Evolutionary conservation across 2,113 vertebrate species (phyloP), one percentile per base, ranked within the genome.

Genomic region (Oryzias melastigma): DNA sequence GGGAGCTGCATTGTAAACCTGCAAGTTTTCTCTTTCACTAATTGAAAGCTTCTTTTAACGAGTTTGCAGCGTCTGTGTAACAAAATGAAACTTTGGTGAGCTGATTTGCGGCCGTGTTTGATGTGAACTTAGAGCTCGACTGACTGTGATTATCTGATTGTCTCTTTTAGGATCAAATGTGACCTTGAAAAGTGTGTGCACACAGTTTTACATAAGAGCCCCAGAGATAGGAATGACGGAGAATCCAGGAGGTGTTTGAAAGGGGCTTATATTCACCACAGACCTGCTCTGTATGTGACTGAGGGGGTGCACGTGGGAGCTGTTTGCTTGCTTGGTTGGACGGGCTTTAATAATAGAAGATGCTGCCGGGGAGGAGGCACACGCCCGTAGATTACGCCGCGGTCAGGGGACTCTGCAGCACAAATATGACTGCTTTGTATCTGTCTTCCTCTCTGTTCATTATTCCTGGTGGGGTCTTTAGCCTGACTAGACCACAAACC

Each of bases 341-440:
- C 59, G 49, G 41, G 50, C 69, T 80, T 85, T 51, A 84, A 82
- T 88, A 85, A 88, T 88, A 86, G 72, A 83, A 54, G 56, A 68
- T 41, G 45, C 56, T 83, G 69, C 57, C 60, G 63, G 64, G 48
- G 19, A 58, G 75, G 52, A 74, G 57, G 63, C 41, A 22, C 55
- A 62, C 65, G 58, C 62, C 66, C 61, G 76, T 63, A 73, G 71
- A 73, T 70, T 60, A 55, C n/a, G 53, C 49, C 62, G 53, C 50
- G 46, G 47, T 49, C 24, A 18, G 52, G 60, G 64, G 47, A 58
- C 57, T 58, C 52, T 67, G 58, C 25, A 59, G 52, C 58, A 66
- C 17, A 50, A 14, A 49, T 65, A 42, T 35, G 45, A 48, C 15
- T 63, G 62, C n/a, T 17, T 35, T 58, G 15, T 14, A 19, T 64